A percentile compares a stretch with the other conserved stretches of the same genome.
Evolutionary conservation across 2,888 invertebrate species (phyloP).

Genomic region (Tiliacea aurago): DNA sequence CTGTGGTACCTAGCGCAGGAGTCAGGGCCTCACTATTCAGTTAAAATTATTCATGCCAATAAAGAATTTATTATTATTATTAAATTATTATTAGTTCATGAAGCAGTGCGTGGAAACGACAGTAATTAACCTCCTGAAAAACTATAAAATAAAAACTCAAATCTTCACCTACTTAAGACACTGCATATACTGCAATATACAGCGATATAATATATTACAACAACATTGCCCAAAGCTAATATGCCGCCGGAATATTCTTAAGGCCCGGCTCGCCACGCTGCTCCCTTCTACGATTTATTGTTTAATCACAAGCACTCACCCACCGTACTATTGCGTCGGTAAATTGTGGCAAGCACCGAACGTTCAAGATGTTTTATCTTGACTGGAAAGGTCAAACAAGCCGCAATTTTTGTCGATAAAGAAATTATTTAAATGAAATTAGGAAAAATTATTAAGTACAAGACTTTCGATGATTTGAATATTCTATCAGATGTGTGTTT

Average conservation of each 20-base stretch:
- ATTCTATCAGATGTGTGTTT: too few relatives aligned
- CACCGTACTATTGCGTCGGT: conserved; percentile 85
- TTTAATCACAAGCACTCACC: conserved; percentile 87
- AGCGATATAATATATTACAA: conserved; percentile 54
- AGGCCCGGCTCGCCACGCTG: conserved; percentile 63
- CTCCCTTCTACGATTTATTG: conserved; percentile 83
- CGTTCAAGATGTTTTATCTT: conserved; percentile 42
- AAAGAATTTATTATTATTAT: too few relatives aligned
- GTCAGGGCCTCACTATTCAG: too few relatives aligned
- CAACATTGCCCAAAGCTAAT: conserved; percentile 68
- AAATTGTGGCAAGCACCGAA: conserved; percentile 81
- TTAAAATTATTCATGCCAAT: too few relatives aligned
- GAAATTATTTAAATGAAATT: too few relatives aligned
- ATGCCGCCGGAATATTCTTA: conserved; percentile 68
- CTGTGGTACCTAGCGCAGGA: too few relatives aligned
- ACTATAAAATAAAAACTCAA: neutral
- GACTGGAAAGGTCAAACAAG: conserved; percentile 48
- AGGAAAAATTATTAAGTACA: too few relatives aligned
- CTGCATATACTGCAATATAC: conserved; percentile 28
- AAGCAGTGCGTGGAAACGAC: too few relatives aligned
- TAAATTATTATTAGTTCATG: too few relatives aligned
- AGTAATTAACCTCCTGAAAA: too few relatives aligned
- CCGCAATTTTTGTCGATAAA: conserved; percentile 3
- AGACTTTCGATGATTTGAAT: too few relatives aligned
- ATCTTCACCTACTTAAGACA: conserved; percentile 1